Conservation (phyloP, 2,888 invertebrate species). For the Drosophila prostipennis region DNA sequence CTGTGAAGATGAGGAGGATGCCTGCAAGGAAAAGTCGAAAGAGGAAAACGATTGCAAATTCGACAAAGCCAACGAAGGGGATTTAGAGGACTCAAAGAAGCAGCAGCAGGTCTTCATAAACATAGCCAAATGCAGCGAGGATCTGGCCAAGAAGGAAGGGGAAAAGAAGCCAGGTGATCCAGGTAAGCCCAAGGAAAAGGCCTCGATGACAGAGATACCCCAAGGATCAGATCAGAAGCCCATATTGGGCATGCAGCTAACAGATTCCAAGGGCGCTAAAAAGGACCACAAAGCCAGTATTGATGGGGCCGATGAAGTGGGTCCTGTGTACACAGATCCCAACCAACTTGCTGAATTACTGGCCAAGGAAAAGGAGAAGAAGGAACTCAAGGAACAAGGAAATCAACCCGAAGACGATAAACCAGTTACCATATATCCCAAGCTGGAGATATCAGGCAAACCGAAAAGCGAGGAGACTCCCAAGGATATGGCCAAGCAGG, state of each 20-base stretch:
- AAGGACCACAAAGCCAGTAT: background rate
- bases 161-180: constrained; percentile 4
- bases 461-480: background rate
- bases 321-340: constrained; percentile 19
- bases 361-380: background rate
- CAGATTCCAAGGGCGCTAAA: background rate
- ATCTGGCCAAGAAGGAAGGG: background rate
- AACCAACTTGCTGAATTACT: constrained; percentile 4
- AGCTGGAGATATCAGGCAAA: constrained; percentile 16
- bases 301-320: background rate
- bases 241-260: background rate
- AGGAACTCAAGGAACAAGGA: background rate
- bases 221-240: background rate
- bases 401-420: background rate
- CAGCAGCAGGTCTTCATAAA: background rate
- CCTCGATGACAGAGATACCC: constrained; percentile 1
- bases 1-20: constrained; percentile 5
- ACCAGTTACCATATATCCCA: constrained; percentile 26
- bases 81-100: background rate
- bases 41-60: background rate
- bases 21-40: constrained; percentile 4
- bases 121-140: constrained; percentile 10
- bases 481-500: constrained; percentile 31
- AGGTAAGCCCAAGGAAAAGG: constrained; percentile 13
- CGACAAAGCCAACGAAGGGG: background rate